These are phyloP conservation scores for Ypsolopha scabrella DNA, from an alignment of 2,888 invertebrate species.

Conservation along the genomic window DNA sequence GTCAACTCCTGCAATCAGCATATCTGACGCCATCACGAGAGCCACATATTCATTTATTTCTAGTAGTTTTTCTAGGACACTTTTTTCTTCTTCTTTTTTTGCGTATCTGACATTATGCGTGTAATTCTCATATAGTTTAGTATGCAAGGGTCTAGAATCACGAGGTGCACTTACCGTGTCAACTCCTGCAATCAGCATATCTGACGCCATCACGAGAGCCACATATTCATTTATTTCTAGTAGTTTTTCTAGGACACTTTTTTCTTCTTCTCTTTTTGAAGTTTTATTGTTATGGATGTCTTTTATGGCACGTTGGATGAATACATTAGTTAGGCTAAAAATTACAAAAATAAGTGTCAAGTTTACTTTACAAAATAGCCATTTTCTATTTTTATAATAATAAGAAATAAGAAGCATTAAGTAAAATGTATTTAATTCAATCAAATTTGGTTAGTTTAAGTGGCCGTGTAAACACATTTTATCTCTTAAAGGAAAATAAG, in stretches of 20 bases:
- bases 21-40: conserved; percentile 73
- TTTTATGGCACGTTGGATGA: conserved; percentile 7
- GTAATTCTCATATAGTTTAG: too few species aligned
- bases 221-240: conserved; percentile 53
- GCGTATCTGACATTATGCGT: too few species aligned
- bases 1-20: conserved; percentile 76
- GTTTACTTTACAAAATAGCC: too few species aligned
- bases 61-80: conserved; percentile 73
- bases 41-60: conserved; percentile 71
- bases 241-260: conserved; percentile 53
- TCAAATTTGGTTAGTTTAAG: neutral
- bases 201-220: conserved; percentile 66
- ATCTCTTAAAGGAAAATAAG: neutral
- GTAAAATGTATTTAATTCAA: neutral
- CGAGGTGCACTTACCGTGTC: conserved; percentile 61
- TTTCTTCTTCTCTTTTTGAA: neutral
- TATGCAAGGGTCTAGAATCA: too few species aligned
- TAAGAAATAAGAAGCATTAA: too few species aligned
- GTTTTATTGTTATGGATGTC: conserved; percentile 3
- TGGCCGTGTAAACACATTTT: neutral
- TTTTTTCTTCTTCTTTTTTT: conserved; percentile 41
- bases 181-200: conserved; percentile 71
- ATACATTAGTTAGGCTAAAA: conserved; percentile 6
- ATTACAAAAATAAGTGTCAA: too few species aligned
- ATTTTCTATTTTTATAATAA: too few species aligned